Evolutionary conservation across 2,113 vertebrate genomes (phyloP), one percentile per base, ranked within the genome.

Genomic region (Odobenus rosmarus): DNA sequence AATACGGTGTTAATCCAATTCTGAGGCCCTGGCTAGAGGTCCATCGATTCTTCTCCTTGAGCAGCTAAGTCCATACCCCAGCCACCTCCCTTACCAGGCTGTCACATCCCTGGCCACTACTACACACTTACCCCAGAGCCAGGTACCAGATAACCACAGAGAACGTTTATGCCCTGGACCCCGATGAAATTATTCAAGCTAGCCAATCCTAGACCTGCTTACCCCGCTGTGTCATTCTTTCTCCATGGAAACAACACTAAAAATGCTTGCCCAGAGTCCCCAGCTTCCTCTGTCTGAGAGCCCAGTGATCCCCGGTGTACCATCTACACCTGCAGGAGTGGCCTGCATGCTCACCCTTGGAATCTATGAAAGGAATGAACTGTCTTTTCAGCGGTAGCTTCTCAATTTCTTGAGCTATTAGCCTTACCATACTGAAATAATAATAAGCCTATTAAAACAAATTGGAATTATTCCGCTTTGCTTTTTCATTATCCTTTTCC

Each of bases 201-300:
- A 62, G n/a, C 4, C 1, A n/a, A 8, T 4, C 12, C 19, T 14
- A 57, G 51, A 1, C 11, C 6, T 36, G 19, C 64, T 82, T 42
- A 13, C 4, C 2, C 12, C 26, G 6, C 28, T 28, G 39, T 3
- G 42, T 18, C 6, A 33, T 28, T 59, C 18, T 26, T 61, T 69
- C 31, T n/a, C n/a, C 33, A 8, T 2, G 42, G 61, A 87, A 86
- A 13, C 3, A 21, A 62, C 5, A 36, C 7, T 16, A 11, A 59
- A 74, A 8, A 4, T 2, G 18, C 2, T 19, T 11, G 8, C 26
- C 3, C 7, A 49, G n/a, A 33, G 36, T 5, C 1, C 1, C 1
- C 4, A 19, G 3, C 28, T 71, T 4, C 8, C 19, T 53, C 33
- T 39, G 42, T n/a, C 21, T 67, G 18, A 57, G 11, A 82, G 10